Base-by-base conservation (phyloP, 2,797 vertebrate genomes). In the Parauchenoglanis ngamensis region DNA sequence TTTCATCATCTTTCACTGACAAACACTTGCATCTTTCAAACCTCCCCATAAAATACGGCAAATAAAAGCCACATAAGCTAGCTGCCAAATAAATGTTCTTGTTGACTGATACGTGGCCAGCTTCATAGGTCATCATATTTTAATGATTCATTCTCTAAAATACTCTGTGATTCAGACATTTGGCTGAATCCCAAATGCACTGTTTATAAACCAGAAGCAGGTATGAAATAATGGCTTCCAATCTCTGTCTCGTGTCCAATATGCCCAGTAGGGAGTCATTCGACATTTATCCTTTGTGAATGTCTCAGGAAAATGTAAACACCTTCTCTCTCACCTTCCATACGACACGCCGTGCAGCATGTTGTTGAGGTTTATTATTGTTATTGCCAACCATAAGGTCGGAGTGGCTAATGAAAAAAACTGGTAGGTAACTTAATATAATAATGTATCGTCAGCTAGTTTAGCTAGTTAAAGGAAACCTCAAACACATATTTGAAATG, bases 161-260 rank as follows among this genome's bases (percentile, higher is more conserved):
- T 65, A 56, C 44, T 44, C n/a, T 8, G 19, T 56, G 49, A 56
- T 54, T 46, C 17, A 85, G 40, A n/a, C 35, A 12, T 44, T 65
- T 67, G 84, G 21, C 59, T 77, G 59, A 56, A 77, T 52, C 8
- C 10, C 44, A 85, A 76, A 85, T 61, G 56, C 70, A 49, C 83
- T 23, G 10, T 85, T 49, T 63, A 25, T 65, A 65, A 84, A 57
- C 13, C 49, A 19, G 8, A 28, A 12, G 61, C 80, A 67, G 25
- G 25, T 28, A 63, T 78, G 23, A 61, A 75, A 28, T 75, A 31
- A 57, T 75, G 15, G 15, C 52, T 31, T 84, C n/a, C 21, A 40
- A 54, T 46, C 44, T 49, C 25, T 25, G 25, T 65, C 23, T 63
- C 11, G 78, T 61, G 44, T 19, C 4, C 11, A 28, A n/a, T 52